These are phyloP conservation scores for Leptopilina boulardi DNA, from an alignment of 1,140 invertebrate genomes.

Conservation along the genomic window DNA sequence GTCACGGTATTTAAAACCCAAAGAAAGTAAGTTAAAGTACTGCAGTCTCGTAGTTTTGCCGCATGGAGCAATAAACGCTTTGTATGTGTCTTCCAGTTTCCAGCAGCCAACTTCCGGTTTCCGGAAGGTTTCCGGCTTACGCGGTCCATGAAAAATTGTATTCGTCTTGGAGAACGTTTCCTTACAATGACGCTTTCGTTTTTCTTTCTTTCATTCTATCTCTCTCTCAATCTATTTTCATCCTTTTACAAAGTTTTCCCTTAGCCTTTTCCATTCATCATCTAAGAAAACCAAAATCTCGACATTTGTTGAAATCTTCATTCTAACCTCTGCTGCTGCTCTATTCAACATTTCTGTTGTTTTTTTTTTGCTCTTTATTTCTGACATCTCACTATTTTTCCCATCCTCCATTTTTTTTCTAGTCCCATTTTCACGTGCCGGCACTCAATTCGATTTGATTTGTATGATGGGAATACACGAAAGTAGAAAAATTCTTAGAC, in stretches of 20 bases:
- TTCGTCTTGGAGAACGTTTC: constrained; percentile 44
- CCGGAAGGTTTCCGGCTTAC: constrained; percentile 52
- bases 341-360: no score
- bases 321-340: constrained; percentile 43
- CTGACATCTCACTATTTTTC: constrained; percentile 37
- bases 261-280: constrained; percentile 56
- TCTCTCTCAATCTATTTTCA: constrained; percentile 40
- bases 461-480: constrained; percentile 46
- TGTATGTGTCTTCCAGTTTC: constrained; percentile 44
- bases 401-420: constrained; percentile 40
- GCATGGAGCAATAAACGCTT: constrained; percentile 32
- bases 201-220: constrained; percentile 6
- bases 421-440: constrained; percentile 51
- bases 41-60: constrained; percentile 13
- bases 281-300: constrained; percentile 62
- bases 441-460: constrained; percentile 59
- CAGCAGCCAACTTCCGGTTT: constrained; percentile 57
- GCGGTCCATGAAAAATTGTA: constrained; percentile 64
- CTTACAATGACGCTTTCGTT: constrained; percentile 48
- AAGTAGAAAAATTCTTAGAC: constrained; percentile 27
- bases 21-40: constrained; percentile 30
- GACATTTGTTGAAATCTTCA: constrained; percentile 61
- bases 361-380: background rate
- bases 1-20: background rate
- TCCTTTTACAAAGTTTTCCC: constrained; percentile 42